Evolutionary conservation across 2,888 invertebrate genomes (phyloP).

Genomic region (Synergus laeviventris): DNA sequence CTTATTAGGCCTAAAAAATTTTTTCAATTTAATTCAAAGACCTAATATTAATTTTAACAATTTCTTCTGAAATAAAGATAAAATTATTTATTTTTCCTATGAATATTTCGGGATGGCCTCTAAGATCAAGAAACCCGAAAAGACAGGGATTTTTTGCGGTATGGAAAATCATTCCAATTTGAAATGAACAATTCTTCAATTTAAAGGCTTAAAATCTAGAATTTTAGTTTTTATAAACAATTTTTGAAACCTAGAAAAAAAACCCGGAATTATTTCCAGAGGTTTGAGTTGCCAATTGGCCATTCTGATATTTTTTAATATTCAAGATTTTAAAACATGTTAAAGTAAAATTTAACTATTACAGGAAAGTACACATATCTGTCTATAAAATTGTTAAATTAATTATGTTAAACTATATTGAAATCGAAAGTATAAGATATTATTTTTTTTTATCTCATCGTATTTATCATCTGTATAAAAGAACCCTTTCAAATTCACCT

Average conservation of each 20-base stretch:
- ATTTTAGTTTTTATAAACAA: too few species aligned
- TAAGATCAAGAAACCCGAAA: neutral
- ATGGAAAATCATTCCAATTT: too few species aligned
- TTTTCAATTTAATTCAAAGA: neutral
- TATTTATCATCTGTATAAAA: too few species aligned
- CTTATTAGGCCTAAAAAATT: constrained; percentile 20
- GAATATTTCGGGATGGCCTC: neutral
- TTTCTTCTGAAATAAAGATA: neutral
- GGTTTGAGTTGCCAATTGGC: neutral
- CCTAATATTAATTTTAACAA: constrained; percentile 10
- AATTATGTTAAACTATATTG: constrained; percentile 8
- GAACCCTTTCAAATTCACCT: neutral
- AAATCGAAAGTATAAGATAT: neutral
- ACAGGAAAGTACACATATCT: constrained; percentile 52
- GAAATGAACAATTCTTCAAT: neutral
- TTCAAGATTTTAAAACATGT: constrained; percentile 26
- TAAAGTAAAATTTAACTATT: constrained; percentile 31
- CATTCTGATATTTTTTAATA: neutral
- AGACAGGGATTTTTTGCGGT: too few species aligned
- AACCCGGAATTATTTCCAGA: neutral
- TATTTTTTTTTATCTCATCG: too few species aligned
- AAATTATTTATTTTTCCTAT: constrained; percentile 12
- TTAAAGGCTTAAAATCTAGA: neutral
- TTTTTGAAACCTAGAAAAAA: too few species aligned
- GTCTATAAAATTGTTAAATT: constrained; percentile 20